Base-by-base conservation (phyloP, 2,113 vertebrate genomes). In the Pachypanchax playfairii region DNA sequence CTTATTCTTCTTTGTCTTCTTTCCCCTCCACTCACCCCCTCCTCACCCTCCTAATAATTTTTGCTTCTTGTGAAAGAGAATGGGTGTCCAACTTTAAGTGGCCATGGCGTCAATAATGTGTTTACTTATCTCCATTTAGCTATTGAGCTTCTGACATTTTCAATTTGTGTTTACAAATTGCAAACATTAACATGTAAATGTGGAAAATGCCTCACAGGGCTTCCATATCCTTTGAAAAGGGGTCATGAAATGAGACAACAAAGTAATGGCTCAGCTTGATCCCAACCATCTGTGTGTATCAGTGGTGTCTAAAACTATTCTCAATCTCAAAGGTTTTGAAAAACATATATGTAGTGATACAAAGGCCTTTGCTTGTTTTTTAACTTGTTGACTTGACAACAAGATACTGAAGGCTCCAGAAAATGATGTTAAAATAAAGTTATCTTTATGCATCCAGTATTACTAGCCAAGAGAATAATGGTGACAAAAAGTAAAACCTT, bases 151-250 rank as follows among this genome's bases (percentile, higher is more conserved):
- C 85, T 90, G 89, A 90, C 87, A 90, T 85, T 89, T 90, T 90
- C 85, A 88, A 88, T 90, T 90, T 87, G 87, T 88, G 89, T 88
- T 90, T 90, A 87, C 87, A 88, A 90, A 90, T 89, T 87, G 85
- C 82, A 64, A 69, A 88, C 86, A 90, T 90, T 89, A 89, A 74
- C 82, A 90, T 88, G 84, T 86, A 88, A 88, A 89, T 90, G 87
- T 81, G 79, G 76, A 76, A 77, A 73, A 83, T 70, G 82, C 82
- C 89, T 89, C 74, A 67, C 78, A 79, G 86, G 86, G 76, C 38
- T 87, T 71, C 79, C 41, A 53, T 80, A 77, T 80, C 86, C 77
- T 83, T 48, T 81, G 73, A 77, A 83, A 86, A 80, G 39, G 66
- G 82, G 82, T 88, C 74, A 76, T 64, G 70, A 78, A 87, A 82